Conservation (phyloP, 1,140 invertebrate species). For the Rhizoglyphus robini region DNA sequence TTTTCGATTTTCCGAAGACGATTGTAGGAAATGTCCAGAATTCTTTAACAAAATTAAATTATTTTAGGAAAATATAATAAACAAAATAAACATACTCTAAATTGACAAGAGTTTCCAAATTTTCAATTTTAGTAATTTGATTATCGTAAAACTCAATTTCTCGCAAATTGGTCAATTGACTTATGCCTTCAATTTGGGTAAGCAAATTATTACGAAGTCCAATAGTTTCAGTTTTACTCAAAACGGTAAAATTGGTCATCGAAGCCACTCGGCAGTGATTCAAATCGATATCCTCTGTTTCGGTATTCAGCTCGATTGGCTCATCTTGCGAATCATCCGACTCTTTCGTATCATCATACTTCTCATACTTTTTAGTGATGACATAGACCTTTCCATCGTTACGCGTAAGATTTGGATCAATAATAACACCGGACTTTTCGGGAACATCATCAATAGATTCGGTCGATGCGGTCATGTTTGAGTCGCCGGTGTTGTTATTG, state of each 20-base stretch:
- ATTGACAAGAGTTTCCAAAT: slow-evolving; percentile 68
- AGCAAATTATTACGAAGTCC: slow-evolving; percentile 83
- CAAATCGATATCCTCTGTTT: slow-evolving; percentile 53
- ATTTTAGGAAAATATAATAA: background rate
- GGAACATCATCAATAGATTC: background rate
- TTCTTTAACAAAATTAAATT: no score
- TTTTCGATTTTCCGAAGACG: slow-evolving; percentile 78
- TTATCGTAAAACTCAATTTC: slow-evolving; percentile 95
- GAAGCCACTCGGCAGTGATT: slow-evolving; percentile 71
- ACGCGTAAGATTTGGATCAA: background rate
- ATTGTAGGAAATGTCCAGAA: slow-evolving; percentile 94
- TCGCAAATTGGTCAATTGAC: slow-evolving; percentile 50
- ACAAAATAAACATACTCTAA: slow-evolving; percentile 81
- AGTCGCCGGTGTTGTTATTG: no score
- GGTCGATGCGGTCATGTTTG: no score
- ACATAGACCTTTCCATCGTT: slow-evolving; percentile 5
- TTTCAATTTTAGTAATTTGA: slow-evolving; percentile 78
- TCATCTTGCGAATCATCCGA: background rate
- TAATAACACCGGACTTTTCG: background rate
- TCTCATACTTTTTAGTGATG: background rate
- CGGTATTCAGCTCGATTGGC: slow-evolving; percentile 19
- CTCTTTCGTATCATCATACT: slow-evolving; percentile 21
- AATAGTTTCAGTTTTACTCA: slow-evolving; percentile 45
- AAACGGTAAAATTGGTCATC: slow-evolving; percentile 61
- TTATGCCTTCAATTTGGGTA: slow-evolving; percentile 81